Evolutionary conservation across 2,797 vertebrate species (phyloP).

Genomic region (Helicolenus hilgendorfi): DNA sequence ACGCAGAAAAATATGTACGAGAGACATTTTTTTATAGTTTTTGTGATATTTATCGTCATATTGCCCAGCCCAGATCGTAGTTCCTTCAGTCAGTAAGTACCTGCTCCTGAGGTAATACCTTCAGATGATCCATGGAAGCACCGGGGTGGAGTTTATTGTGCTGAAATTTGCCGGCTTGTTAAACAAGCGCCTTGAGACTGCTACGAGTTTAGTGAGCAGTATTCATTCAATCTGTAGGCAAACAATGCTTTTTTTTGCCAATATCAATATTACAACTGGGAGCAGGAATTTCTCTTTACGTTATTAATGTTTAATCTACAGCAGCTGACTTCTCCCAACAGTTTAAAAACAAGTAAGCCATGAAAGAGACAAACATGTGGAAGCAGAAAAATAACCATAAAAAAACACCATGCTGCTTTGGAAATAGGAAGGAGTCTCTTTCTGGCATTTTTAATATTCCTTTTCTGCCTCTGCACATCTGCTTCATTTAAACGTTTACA

Average conservation of each 20-base stretch:
- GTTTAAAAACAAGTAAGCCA: background rate
- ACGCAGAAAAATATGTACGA: too few relatives aligned
- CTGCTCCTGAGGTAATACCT: too few relatives aligned
- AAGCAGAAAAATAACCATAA: background rate
- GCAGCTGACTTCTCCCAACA: background rate
- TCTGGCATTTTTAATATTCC: background rate
- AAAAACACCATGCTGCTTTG: background rate
- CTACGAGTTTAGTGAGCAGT: background rate
- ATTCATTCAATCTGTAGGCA: background rate
- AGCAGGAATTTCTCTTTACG: background rate
- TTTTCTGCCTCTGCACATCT: background rate
- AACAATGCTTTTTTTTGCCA: background rate
- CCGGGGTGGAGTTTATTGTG: background rate
- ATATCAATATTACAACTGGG: slow-evolving; percentile 4
- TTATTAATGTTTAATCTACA: background rate
- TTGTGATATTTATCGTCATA: too few relatives aligned
- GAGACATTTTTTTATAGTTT: too few relatives aligned
- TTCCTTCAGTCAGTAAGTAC: background rate
- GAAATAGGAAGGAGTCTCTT: background rate
- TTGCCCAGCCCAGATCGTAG: background rate
- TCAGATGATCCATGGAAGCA: background rate
- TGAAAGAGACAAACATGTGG: background rate
- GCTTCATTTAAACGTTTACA: background rate
- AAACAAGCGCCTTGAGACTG: background rate
- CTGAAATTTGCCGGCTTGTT: background rate